Percentiles rank a stretch among this genome's conserved stretches.
These are phyloP conservation scores for Antennarius striatus DNA, from an alignment of 2,113 vertebrate genomes.

Conservation along the genomic window DNA sequence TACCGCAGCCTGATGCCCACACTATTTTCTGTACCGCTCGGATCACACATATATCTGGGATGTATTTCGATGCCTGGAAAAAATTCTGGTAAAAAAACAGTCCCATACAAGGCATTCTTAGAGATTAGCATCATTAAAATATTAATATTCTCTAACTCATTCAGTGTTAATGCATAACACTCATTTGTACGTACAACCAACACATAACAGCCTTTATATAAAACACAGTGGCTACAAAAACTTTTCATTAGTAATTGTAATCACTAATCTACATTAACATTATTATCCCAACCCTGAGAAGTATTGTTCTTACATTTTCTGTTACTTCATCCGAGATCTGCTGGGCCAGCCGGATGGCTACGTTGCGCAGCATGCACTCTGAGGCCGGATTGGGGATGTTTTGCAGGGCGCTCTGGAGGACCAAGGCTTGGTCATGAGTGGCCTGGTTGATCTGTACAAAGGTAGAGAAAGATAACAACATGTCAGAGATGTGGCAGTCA, in stretches of 20 bases:
- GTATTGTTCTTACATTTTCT: constrained; percentile 24
- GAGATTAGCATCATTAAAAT: background rate
- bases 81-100: constrained; percentile 67
- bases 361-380: constrained; percentile 98
- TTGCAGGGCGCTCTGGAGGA: constrained; percentile 97
- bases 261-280: background rate
- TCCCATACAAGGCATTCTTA: constrained; percentile 47
- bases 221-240: background rate
- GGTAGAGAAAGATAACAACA: constrained; percentile 8
- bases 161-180: background rate
- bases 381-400: constrained; percentile 99
- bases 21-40: constrained; percentile 97
- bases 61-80: constrained; percentile 94
- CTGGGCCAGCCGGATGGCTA: constrained; percentile 97
- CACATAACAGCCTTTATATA: background rate
- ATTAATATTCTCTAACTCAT: background rate
- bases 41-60: constrained; percentile 99
- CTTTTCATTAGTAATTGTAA: background rate
- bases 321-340: constrained; percentile 98
- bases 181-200: background rate
- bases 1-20: constrained; percentile 97
- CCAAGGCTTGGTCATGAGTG: constrained; percentile 97
- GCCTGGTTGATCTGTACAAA: constrained; percentile 90
- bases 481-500: background rate
- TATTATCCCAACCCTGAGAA: background rate